Percentiles rank a stretch among this genome's conserved stretches.
These are phyloP conservation scores for Andrena haemorrhoa DNA, from an alignment of 2,888 invertebrate genomes.

Conservation along the genomic window DNA sequence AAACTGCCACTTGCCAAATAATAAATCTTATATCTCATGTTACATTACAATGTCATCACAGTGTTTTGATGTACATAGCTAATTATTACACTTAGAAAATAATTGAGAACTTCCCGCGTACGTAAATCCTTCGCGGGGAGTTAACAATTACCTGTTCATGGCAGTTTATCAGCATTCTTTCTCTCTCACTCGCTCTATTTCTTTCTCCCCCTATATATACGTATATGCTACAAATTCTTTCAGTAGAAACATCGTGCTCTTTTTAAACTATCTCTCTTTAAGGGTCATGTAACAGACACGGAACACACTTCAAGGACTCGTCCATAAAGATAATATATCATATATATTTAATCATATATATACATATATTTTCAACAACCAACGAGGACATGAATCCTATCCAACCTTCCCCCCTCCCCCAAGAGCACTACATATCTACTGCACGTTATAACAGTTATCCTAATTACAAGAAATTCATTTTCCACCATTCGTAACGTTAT, in stretches of 20 bases:
- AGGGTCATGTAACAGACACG: constrained; percentile 53
- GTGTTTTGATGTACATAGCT: constrained; percentile 78
- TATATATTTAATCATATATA: constrained; percentile 54
- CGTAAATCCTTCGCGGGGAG: constrained; percentile 34
- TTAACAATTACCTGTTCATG: constrained; percentile 66
- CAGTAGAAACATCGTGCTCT: constrained; percentile 68
- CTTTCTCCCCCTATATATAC: too few species aligned
- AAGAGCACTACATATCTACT: constrained; percentile 65
- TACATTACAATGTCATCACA: constrained; percentile 81
- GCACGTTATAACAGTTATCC: constrained; percentile 62
- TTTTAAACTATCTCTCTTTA: constrained; percentile 42
- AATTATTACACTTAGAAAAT: constrained; percentile 70
- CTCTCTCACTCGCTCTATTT: background rate
- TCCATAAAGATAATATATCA: constrained; percentile 52
- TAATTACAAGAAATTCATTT: constrained; percentile 73
- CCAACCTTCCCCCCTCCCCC: constrained; percentile 35
- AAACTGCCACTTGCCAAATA: constrained; percentile 68
- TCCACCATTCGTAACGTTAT: constrained; percentile 74
- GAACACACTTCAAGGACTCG: constrained; percentile 37
- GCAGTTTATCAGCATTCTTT: constrained; percentile 71
- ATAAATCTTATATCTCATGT: constrained; percentile 69
- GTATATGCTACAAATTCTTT: constrained; percentile 72
- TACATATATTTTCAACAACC: constrained; percentile 57
- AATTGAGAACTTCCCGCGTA: constrained; percentile 61
- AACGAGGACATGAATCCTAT: constrained; percentile 53